Conservation (phyloP, 2,113 vertebrate genomes). For the Eulemur rufifrons region DNA sequence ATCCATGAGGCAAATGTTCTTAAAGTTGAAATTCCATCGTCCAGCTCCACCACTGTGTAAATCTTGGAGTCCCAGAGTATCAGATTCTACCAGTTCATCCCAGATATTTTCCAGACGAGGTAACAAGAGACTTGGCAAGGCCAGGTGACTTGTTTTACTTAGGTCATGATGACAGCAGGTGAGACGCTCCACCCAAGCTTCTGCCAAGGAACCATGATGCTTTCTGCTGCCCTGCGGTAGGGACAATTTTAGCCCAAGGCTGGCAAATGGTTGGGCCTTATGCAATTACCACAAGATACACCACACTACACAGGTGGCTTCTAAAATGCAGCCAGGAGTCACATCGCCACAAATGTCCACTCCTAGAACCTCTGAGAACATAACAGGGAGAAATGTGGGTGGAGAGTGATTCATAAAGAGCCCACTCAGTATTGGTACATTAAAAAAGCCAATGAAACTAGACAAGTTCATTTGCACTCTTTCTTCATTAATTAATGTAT, state of each 20-base stretch:
- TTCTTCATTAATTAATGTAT: not conserved
- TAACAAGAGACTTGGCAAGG: not conserved
- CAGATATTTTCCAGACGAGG: not conserved
- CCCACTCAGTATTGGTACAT: not conserved
- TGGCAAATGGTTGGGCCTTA: not conserved
- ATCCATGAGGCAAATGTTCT: not conserved
- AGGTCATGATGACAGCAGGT: not conserved
- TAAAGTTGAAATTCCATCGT: not conserved
- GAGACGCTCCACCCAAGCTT: not conserved
- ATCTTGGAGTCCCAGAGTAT: not conserved
- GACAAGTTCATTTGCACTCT: not conserved
- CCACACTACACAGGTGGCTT: not conserved
- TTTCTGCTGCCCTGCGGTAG: not conserved
- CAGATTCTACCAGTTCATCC: not conserved
- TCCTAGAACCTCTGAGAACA: not conserved
- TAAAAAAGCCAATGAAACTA: not conserved
- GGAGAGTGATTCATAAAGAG: not conserved
- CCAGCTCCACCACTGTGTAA: not conserved
- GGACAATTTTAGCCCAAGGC: not conserved
- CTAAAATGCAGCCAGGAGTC: not conserved
- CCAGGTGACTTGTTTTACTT: not conserved
- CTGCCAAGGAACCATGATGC: not conserved
- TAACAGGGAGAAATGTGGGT: not conserved
- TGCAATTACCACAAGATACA: accelerated
- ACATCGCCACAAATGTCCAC: not conserved